Evolutionary conservation across 2,113 vertebrate genomes (phyloP).

Genomic region (Melanerpes formicivorus): DNA sequence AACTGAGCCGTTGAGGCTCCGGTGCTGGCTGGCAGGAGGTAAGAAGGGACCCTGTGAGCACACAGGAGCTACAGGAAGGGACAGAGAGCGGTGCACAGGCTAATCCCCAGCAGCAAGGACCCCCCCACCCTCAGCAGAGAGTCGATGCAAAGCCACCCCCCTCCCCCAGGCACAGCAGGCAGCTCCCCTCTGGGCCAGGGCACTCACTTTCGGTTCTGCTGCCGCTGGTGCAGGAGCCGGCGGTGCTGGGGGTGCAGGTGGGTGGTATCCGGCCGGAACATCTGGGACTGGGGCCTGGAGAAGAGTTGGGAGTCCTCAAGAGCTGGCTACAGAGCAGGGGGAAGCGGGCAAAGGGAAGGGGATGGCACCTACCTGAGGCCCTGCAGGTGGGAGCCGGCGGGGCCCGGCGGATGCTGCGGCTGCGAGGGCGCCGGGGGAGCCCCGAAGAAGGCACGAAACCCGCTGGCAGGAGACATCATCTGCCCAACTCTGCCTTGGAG

Average conservation of each 20-base stretch:
- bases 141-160: not conserved
- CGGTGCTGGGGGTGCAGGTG: conserved; percentile 96
- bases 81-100: conserved; percentile 57
- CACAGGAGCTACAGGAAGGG: conserved; percentile 63
- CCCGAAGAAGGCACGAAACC: conserved; percentile 87
- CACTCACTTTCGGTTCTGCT: conserved; percentile 86
- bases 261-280: conserved; percentile 90
- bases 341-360: accelerated
- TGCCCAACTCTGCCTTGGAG: conserved; percentile 80
- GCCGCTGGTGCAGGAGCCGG: conserved; percentile 90
- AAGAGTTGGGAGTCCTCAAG: accelerated
- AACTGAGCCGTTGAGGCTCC: conserved; percentile 70
- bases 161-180: not conserved
- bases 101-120: not conserved
- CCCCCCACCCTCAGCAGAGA: not conserved
- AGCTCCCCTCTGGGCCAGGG: not conserved
- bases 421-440: conserved; percentile 82
- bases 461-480: conserved; percentile 79
- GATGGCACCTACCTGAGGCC: conserved; percentile 65
- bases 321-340: accelerated
- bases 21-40: conserved; percentile 77
- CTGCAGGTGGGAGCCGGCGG: conserved; percentile 75
- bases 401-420: conserved; percentile 76
- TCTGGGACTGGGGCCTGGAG: conserved; percentile 74
- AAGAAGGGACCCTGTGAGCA: conserved; percentile 55